Evolutionary conservation across 2,888 invertebrate genomes (phyloP).

Genomic region (Coenonympha arcania): DNA sequence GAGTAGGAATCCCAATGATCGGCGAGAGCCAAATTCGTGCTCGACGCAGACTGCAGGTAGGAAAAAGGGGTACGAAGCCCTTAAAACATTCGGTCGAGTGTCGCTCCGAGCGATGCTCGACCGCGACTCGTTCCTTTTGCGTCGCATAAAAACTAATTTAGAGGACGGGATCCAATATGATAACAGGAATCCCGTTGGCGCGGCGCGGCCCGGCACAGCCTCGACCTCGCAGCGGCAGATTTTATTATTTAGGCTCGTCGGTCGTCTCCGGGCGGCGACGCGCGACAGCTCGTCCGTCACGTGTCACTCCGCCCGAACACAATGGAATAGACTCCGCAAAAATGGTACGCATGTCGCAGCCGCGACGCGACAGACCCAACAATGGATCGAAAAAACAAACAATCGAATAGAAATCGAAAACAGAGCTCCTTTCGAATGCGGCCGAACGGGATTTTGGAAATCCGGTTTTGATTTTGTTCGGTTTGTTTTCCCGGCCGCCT

Average conservation of each 20-base stretch:
- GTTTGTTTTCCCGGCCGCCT: conserved; percentile 47
- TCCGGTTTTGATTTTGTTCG: conserved; percentile 68
- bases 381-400: conserved; percentile 70
- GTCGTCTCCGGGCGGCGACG: conserved; percentile 31
- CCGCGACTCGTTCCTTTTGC: conserved; percentile 56
- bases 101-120: conserved; percentile 46
- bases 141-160: conserved; percentile 65
- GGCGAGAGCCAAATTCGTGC: conserved; percentile 21
- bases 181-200: conserved; percentile 72
- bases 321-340: conserved; percentile 69
- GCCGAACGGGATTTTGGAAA: conserved; percentile 72
- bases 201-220: conserved; percentile 53
- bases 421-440: conserved; percentile 66
- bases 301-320: conserved; percentile 63
- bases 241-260: conserved; percentile 33
- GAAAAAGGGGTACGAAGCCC: conserved; percentile 54
- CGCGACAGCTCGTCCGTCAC: conserved; percentile 56
- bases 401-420: conserved; percentile 73
- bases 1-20: neutral
- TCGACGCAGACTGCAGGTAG: conserved; percentile 67
- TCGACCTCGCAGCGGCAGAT: conserved; percentile 24
- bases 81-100: conserved; percentile 53
- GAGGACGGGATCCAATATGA: conserved; percentile 64
- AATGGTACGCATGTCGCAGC: conserved; percentile 68
- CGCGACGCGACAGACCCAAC: conserved; percentile 55